These are phyloP conservation scores for Meda fulgida DNA, from an alignment of 2,797 vertebrate genomes.

Conservation along the genomic window DNA sequence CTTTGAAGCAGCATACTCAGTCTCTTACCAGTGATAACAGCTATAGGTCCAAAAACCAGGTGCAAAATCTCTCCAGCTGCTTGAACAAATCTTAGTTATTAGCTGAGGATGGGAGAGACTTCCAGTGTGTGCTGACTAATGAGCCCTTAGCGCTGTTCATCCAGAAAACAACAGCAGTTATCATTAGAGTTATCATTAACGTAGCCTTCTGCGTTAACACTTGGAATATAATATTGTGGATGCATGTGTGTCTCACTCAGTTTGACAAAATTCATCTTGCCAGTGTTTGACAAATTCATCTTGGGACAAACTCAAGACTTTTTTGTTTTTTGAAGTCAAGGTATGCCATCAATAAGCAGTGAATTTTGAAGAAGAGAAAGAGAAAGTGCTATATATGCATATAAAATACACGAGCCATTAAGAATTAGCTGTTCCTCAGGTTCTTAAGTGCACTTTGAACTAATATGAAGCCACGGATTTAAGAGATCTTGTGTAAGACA, in stretches of 20 bases:
- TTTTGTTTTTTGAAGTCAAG: not conserved
- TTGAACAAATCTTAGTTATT: conserved; percentile 63
- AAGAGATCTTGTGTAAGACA: conserved; percentile 1
- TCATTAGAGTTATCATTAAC: not conserved
- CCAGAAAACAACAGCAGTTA: conserved; percentile 15
- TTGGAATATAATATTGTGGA: not conserved
- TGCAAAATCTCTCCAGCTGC: conserved; percentile 60
- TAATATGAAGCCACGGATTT: conserved; percentile 6
- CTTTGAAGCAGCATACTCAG: conserved; percentile 24
- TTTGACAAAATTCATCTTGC: not conserved
- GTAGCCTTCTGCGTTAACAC: not conserved
- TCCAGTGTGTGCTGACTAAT: conserved; percentile 49
- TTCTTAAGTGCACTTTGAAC: conserved; percentile 34
- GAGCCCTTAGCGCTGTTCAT: conserved; percentile 30
- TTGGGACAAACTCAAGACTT: not conserved
- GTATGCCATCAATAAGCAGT: conserved; percentile 68
- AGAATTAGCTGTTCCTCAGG: not conserved
- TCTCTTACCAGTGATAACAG: conserved; percentile 46
- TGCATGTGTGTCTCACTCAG: not conserved
- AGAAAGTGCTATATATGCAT: conserved; percentile 60
- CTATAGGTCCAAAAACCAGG: conserved; percentile 27
- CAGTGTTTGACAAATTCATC: not conserved
- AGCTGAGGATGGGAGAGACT: conserved; percentile 51
- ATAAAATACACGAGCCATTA: conserved; percentile 40
- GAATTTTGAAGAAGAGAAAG: conserved; percentile 55